Percentiles rank a stretch among this genome's conserved stretches.
Evolutionary conservation across 2,888 invertebrate species (phyloP).

Genomic region (Lymantria monacha): DNA sequence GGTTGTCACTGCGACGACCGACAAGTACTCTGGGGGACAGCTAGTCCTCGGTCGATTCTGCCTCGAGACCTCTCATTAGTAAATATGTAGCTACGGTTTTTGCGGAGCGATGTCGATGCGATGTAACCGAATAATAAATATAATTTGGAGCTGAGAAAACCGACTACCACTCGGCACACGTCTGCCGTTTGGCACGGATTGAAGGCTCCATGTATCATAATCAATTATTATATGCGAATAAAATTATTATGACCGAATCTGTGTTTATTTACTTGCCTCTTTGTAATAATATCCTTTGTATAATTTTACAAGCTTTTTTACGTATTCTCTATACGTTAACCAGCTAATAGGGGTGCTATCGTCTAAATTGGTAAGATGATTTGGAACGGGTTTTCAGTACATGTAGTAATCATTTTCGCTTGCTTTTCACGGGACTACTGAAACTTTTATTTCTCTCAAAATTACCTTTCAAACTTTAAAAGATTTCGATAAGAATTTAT

Average conservation of each 20-base stretch:
- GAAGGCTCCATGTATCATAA: constrained; percentile 79
- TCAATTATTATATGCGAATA: constrained; percentile 81
- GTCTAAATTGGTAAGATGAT: too few relatives aligned
- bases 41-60: constrained; percentile 66
- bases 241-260: constrained; percentile 76
- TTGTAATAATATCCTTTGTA: too few relatives aligned
- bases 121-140: constrained; percentile 75
- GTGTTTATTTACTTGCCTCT: neutral
- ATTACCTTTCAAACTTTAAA: too few relatives aligned
- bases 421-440: too few relatives aligned
- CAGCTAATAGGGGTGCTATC: too few relatives aligned
- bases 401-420: too few relatives aligned
- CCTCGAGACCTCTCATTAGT: constrained; percentile 79
- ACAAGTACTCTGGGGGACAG: constrained; percentile 51
- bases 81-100: constrained; percentile 76
- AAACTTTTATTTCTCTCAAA: too few relatives aligned
- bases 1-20: constrained; percentile 51
- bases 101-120: constrained; percentile 72
- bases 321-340: too few relatives aligned
- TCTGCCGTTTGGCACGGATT: constrained; percentile 55
- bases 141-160: constrained; percentile 67
- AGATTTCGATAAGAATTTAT: too few relatives aligned
- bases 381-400: too few relatives aligned
- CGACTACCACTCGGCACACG: constrained; percentile 49
- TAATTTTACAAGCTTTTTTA: too few relatives aligned